Base-by-base conservation (phyloP, 2,113 vertebrate species). In the Corydoras maculifer region DNA sequence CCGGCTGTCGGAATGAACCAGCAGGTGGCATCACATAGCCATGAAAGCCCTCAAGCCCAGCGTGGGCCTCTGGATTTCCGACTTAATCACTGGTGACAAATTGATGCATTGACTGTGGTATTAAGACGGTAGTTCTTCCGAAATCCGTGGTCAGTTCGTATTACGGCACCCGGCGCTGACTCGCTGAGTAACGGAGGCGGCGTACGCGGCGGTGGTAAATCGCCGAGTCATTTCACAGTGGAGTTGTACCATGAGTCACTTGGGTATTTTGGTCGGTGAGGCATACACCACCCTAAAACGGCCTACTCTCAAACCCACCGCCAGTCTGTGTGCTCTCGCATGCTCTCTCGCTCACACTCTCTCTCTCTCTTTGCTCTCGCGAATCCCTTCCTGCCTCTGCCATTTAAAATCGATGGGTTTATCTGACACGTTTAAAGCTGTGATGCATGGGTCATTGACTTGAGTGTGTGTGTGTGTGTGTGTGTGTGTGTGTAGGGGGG, bases 11-110 rank as follows among this genome's bases (percentile, higher is more conserved):
- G 65, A 69, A 58, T 65, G 62, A 8, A 77, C 87, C 85, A 88
- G 87, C 76, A 87, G 88, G 82, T 84, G 88, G 88, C 81, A 78
- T 76, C 15, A 75, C 58, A 5, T 75, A 72, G 65, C 84, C 75
- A 60, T 78, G 69, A 79, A 65, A 1, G 12, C 29, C 68, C n/a
- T 54, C 18, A 25, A 43, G 71, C 49, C 58, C 53, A 43, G 25
- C n/a, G 31, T 29, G 59, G 72, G 72, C 58, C 51, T 66, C 51
- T 12, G 30, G 61, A 29, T 32, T 59, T 12, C 29, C 7, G 30
- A n/a, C 69, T 59, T 48, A 63, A 61, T 61, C 63, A 11, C 63
- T 55, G 68, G 43, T 4, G 18, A 58, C 64, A 50, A 31, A 3
- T 25, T 75, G 51, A 68, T 58, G 15, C 57, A 74, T 62, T 49